Conservation (phyloP, 2,113 vertebrate genomes). For the Lagopus muta region DNA sequence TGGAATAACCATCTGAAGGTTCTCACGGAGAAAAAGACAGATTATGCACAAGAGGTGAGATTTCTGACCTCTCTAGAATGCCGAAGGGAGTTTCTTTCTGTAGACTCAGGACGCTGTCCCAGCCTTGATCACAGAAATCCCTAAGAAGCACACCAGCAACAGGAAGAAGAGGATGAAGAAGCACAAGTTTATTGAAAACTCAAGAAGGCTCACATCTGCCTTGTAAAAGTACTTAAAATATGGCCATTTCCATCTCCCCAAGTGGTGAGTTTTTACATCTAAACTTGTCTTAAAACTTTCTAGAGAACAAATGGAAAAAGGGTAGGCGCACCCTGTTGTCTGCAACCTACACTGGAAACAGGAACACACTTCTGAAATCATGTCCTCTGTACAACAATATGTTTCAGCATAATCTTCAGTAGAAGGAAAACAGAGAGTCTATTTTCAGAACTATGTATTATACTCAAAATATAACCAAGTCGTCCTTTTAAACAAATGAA, state of each 20-base stretch:
- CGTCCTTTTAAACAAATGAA: not conserved
- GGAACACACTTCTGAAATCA: conserved; percentile 1
- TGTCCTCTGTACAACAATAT: not conserved
- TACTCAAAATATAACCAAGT: not conserved
- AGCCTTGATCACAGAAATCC: not conserved
- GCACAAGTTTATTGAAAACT: conserved; percentile 72
- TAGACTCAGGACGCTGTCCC: not conserved
- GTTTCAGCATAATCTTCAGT: not conserved
- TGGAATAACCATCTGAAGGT: not conserved
- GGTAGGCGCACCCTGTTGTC: not conserved
- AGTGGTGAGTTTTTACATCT: conserved; percentile 69
- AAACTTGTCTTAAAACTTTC: not conserved
- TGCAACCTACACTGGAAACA: not conserved
- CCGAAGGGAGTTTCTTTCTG: not conserved
- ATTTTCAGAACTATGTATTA: not conserved
- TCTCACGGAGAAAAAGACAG: not conserved
- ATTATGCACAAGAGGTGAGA: not conserved
- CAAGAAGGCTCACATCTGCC: conserved; percentile 23
- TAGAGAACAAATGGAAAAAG: not conserved
- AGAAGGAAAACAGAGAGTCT: not conserved
- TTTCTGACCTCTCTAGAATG: not conserved
- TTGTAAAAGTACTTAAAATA: not conserved
- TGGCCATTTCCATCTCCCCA: conserved; percentile 65
- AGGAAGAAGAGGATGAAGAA: conserved; percentile 59
- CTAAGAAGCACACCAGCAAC: not conserved